These are phyloP conservation scores for Taenioides sp. DNA, from an alignment of 2,797 vertebrate genomes.

Conservation along the genomic window DNA sequence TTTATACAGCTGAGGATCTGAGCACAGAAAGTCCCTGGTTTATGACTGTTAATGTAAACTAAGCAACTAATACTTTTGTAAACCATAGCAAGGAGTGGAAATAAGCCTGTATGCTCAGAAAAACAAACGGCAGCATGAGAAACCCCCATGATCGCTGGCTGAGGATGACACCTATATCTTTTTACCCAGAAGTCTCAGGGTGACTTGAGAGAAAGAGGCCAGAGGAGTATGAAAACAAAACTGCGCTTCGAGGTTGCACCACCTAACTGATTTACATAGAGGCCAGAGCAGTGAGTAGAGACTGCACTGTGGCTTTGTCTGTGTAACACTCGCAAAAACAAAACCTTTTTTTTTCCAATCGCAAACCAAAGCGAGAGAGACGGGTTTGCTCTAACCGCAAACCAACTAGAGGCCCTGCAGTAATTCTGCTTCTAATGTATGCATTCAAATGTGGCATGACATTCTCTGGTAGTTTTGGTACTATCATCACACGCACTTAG, in stretches of 20 bases:
- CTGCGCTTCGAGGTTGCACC: constrained; percentile 64
- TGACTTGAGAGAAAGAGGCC: constrained; percentile 50
- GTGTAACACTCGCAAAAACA: constrained; percentile 75
- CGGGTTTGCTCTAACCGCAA: constrained; percentile 71
- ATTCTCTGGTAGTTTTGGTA: constrained; percentile 55
- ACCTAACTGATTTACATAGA: constrained; percentile 73
- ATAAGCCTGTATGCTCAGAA: constrained; percentile 46
- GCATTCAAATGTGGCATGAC: constrained; percentile 58
- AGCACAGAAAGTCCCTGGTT: constrained; percentile 61
- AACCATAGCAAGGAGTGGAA: constrained; percentile 56
- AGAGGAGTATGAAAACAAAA: constrained; percentile 40
- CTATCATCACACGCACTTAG: constrained; percentile 38
- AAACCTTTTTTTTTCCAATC: constrained; percentile 45
- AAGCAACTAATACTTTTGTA: constrained; percentile 59
- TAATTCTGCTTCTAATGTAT: constrained; percentile 57
- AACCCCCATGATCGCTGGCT: constrained; percentile 45
- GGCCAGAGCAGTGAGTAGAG: constrained; percentile 44
- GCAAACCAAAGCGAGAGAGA: constrained; percentile 50
- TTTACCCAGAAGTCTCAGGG: constrained; percentile 68
- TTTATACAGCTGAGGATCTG: constrained; percentile 70
- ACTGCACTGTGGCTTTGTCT: constrained; percentile 72
- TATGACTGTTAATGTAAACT: constrained; percentile 62
- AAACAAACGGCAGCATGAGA: constrained; percentile 70
- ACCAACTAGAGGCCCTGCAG: constrained; percentile 67
- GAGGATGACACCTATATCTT: constrained; percentile 70